Conservation (phyloP, 2,888 invertebrate species). For the Mechanitis mazaeus region DNA sequence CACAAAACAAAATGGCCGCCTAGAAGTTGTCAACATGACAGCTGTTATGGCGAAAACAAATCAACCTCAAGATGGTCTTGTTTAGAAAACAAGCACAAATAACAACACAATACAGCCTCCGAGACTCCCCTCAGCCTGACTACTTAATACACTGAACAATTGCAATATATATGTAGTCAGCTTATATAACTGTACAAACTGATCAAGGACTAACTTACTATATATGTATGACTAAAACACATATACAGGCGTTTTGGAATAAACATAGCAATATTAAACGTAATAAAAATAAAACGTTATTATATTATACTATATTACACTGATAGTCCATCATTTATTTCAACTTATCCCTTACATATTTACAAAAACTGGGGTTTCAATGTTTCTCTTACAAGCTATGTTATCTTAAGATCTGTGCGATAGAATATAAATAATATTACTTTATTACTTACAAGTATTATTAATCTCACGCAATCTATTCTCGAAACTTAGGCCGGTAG, state of each 20-base stretch:
- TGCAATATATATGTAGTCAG: neutral
- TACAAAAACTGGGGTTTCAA: neutral
- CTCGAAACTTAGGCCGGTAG: no score
- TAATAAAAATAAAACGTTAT: neutral
- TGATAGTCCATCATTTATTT: neutral
- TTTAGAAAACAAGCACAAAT: no score
- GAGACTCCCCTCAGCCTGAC: neutral
- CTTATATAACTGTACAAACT: neutral
- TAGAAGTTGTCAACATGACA: no score
- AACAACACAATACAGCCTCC: no score
- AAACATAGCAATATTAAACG: slow-evolving; percentile 12
- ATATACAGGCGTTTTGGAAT: slow-evolving; percentile 13
- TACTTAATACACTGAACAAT: no score
- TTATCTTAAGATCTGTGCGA: neutral
- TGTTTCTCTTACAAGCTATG: neutral
- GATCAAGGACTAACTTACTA: neutral
- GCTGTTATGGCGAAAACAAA: no score
- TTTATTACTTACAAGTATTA: no score
- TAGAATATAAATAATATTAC: no score
- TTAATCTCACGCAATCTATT: no score
- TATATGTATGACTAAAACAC: slow-evolving; percentile 8
- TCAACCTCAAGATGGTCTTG: no score
- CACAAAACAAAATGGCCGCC: no score
- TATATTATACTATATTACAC: neutral
- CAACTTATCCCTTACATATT: neutral